phyloP scores from a whole-genome alignment of 2,797 vertebrate species.

The Manis javanica region DNA sequence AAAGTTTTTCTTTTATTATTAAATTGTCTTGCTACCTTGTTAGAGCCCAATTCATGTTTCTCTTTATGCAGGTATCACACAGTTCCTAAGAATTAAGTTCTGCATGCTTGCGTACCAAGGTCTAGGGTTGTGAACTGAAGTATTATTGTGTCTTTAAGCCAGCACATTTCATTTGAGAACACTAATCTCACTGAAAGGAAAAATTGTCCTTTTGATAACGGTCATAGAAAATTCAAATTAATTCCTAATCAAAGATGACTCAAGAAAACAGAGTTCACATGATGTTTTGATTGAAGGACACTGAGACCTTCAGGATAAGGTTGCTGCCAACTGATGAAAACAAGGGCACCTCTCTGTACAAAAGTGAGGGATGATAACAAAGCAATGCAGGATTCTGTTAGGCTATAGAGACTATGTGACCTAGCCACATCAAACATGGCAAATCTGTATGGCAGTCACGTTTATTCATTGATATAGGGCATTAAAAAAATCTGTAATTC shows the following conservation, averaged over 20 bases:
- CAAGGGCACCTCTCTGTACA: conserved; percentile 47
- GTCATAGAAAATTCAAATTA: conserved; percentile 79
- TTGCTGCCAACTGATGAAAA: conserved; percentile 65
- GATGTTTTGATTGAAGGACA: conserved; percentile 79
- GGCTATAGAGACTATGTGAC: neutral
- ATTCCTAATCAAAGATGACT: conserved; percentile 81
- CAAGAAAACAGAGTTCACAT: conserved; percentile 71
- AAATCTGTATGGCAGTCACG: conserved; percentile 11
- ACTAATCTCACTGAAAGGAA: conserved; percentile 56
- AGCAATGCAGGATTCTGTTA: conserved; percentile 3
- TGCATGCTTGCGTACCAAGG: neutral
- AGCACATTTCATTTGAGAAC: conserved; percentile 68
- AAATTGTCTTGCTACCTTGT: conserved; percentile 32
- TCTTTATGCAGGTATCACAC: neutral
- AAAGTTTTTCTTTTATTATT: conserved; percentile 26
- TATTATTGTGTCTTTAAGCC: conserved; percentile 45
- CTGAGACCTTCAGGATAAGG: conserved; percentile 67
- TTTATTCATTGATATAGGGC: neutral
- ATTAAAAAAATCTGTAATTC: conserved; percentile 23
- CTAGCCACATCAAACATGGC: neutral
- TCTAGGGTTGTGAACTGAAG: conserved; percentile 39
- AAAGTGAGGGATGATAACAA: neutral
- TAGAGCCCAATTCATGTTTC: neutral
- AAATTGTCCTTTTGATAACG: conserved; percentile 68
- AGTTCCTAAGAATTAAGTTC: conserved; percentile 28